A percentile compares a stretch with the other conserved stretches of the same genome.
Conservation (phyloP, 2,888 invertebrate genomes). For the Lepidochrysops patricia region DNA sequence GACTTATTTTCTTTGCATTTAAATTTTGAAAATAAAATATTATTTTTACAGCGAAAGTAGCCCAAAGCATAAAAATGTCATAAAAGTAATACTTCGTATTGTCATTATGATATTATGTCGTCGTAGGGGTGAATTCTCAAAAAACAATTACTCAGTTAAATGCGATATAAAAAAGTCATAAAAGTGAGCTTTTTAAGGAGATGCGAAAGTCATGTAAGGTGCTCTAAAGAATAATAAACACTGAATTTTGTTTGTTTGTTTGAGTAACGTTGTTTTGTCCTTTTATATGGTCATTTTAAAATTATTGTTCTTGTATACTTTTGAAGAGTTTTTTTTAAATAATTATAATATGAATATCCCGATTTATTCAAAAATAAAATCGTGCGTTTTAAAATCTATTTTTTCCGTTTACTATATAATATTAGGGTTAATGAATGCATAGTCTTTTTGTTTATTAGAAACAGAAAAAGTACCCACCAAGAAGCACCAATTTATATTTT, state of each 20-base stretch:
- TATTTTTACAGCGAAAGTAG: background rate
- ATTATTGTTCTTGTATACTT: background rate
- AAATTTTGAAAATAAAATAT: background rate
- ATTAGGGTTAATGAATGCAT: too few relatives aligned
- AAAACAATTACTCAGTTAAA: constrained; percentile 10
- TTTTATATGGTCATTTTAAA: background rate
- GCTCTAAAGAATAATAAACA: constrained; percentile 30
- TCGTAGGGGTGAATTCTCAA: background rate
- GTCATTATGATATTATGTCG: background rate
- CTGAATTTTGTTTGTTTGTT: constrained; percentile 25
- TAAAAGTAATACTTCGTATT: background rate
- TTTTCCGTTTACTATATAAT: too few relatives aligned
- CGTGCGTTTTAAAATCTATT: too few relatives aligned
- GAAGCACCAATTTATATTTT: background rate
- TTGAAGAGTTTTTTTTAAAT: too few relatives aligned
- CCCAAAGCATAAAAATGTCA: background rate
- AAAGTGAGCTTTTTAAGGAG: constrained; percentile 25
- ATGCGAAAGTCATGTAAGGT: constrained; percentile 35
- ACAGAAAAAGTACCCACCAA: background rate
- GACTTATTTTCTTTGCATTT: background rate
- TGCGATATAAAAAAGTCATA: constrained; percentile 19
- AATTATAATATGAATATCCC: too few relatives aligned
- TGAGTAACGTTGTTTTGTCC: constrained; percentile 14
- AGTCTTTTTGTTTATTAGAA: too few relatives aligned
- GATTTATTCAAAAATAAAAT: too few relatives aligned